Conservation (phyloP, 2,888 invertebrate species). For the Eupithecia centaureata region DNA sequence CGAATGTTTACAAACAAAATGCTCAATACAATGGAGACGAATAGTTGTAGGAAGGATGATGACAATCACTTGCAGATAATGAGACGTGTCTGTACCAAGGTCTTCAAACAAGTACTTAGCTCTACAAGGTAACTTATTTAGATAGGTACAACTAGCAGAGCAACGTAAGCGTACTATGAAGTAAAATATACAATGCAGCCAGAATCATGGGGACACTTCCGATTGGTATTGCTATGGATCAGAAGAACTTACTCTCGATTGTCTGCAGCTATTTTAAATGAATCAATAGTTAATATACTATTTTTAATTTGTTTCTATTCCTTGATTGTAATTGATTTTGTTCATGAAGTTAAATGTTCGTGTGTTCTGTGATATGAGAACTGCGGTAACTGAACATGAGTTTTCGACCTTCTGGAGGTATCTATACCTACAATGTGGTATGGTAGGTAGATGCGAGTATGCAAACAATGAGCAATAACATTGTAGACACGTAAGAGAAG, state of each 20-base stretch:
- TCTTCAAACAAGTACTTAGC: constrained; percentile 31
- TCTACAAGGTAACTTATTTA: neutral
- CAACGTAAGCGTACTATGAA: neutral
- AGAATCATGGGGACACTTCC: too few relatives aligned
- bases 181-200: too few relatives aligned
- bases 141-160: neutral
- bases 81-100: constrained; percentile 33
- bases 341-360: neutral
- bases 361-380: neutral
- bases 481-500: constrained; percentile 9
- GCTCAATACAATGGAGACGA: constrained; percentile 39
- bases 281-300: too few relatives aligned
- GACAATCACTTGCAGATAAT: constrained; percentile 25
- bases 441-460: constrained; percentile 18
- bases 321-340: too few relatives aligned
- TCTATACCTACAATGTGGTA: neutral
- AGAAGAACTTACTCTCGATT: too few relatives aligned
- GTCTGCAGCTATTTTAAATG: too few relatives aligned
- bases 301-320: too few relatives aligned
- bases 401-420: neutral
- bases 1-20: constrained; percentile 65
- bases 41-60: constrained; percentile 33
- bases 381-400: neutral
- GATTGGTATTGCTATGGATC: too few relatives aligned
- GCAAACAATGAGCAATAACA: constrained; percentile 44